Evolutionary conservation across 2,888 invertebrate species (phyloP).

Genomic region (Macaria notata): DNA sequence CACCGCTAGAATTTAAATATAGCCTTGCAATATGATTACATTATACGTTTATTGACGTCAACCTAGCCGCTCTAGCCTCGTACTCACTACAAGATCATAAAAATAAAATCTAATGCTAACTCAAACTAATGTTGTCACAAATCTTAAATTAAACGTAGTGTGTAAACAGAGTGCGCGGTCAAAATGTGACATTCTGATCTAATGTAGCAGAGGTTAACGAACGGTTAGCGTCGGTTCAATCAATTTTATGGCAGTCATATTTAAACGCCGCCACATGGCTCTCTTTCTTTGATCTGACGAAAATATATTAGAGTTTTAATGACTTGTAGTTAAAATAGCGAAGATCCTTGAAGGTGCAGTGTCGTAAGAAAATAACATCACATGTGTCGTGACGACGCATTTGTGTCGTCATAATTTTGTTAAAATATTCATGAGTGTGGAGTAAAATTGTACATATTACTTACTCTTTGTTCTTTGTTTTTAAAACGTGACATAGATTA

Average conservation of each 20-base stretch:
- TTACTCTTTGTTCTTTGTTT: too few relatives aligned
- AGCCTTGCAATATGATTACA: conserved; percentile 9
- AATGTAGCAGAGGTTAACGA: conserved; percentile 19
- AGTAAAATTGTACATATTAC: too few relatives aligned
- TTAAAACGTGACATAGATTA: too few relatives aligned
- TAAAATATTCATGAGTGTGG: conserved; percentile 3
- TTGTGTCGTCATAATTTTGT: background rate
- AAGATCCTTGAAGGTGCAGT: conserved; percentile 3
- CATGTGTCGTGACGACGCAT: conserved; percentile 9
- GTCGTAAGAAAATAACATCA: conserved; percentile 7
- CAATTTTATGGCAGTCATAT: conserved; percentile 20
- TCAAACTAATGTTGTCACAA: conserved; percentile 11
- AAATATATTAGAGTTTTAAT: conserved; percentile 10
- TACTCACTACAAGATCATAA: conserved; percentile 1
- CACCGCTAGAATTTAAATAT: background rate
- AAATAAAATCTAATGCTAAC: conserved; percentile 15
- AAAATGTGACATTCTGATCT: conserved; percentile 17
- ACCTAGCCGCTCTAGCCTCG: background rate
- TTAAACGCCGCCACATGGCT: conserved; percentile 10
- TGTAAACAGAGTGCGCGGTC: conserved; percentile 13
- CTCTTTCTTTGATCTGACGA: conserved; percentile 11
- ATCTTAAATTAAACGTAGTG: conserved; percentile 16
- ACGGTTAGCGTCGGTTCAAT: conserved; percentile 9
- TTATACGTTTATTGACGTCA: conserved; percentile 22
- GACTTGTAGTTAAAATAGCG: conserved; percentile 2